phyloP scores from a whole-genome alignment of 2,888 invertebrate genomes.

The Asteroscopus sphinx region DNA sequence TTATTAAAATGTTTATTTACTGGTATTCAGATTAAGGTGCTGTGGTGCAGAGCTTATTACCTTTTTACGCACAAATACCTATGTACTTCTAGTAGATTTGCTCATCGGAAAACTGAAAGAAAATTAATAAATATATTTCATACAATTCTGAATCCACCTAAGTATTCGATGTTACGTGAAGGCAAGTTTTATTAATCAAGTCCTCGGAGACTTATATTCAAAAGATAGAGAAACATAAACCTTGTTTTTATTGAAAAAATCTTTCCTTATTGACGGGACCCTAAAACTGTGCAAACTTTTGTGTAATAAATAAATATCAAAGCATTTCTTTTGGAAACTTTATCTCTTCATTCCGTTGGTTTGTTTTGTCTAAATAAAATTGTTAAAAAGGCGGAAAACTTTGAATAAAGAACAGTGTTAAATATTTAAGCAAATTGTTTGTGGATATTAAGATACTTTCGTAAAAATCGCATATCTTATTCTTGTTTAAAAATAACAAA shows the following conservation, averaged over 20 bases:
- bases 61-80: not conserved
- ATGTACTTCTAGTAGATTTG: not conserved
- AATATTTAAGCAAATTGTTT: conserved; percentile 35
- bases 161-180: conserved; percentile 14
- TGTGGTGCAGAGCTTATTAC: too few relatives aligned
- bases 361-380: conserved; percentile 42
- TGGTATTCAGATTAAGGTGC: too few relatives aligned
- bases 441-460: conserved; percentile 1
- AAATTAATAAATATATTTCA: conserved; percentile 18
- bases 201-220: conserved; percentile 33
- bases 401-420: conserved; percentile 20
- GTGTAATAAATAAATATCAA: conserved; percentile 48
- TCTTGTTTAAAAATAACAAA: not conserved
- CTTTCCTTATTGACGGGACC: conserved; percentile 38
- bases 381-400: conserved; percentile 32
- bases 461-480: not conserved
- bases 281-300: conserved; percentile 45
- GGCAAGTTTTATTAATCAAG: conserved; percentile 32
- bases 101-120: conserved; percentile 1
- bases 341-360: conserved; percentile 36
- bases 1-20: too few relatives aligned
- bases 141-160: conserved; percentile 19
- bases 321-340: conserved; percentile 51
- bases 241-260: conserved; percentile 31
- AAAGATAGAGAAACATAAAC: conserved; percentile 33